Conservation (phyloP, 2,113 vertebrate genomes). For the Saguinus imperator region DNA sequence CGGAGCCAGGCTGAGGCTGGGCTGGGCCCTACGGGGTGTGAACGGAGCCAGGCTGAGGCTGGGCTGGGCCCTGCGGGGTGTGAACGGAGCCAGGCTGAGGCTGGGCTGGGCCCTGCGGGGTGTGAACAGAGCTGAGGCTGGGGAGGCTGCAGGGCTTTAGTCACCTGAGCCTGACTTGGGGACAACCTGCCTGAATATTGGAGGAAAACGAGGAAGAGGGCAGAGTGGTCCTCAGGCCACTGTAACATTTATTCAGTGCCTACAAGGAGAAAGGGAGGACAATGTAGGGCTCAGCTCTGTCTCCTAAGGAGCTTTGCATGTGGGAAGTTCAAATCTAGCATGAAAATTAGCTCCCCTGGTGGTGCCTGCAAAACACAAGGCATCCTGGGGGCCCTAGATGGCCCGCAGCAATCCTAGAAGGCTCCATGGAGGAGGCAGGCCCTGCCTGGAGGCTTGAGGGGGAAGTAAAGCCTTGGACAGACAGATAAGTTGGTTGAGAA, state of each 20-base stretch:
- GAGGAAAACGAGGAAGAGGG: fast-evolving
- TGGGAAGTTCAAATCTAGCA: neutral
- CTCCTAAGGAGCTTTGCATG: neutral
- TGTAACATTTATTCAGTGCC: neutral
- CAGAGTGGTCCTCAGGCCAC: neutral
- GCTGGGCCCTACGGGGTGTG: neutral
- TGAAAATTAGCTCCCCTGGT: neutral
- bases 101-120: neutral
- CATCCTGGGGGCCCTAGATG: too few relatives aligned
- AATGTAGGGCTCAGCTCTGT: neutral
- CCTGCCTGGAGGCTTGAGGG: neutral
- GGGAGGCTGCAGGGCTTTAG: neutral
- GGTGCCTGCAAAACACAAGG: neutral
- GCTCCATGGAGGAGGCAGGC: neutral
- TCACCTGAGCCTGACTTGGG: neutral
- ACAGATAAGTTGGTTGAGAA: neutral
- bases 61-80: neutral
- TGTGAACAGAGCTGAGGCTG: neutral
- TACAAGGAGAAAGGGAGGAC: neutral
- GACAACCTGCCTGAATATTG: neutral
- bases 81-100: too few relatives aligned
- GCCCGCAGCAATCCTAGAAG: neutral
- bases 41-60: neutral
- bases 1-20: neutral
- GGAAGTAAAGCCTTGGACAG: neutral